phyloP scores from a whole-genome alignment of 1,140 invertebrate genomes.

The Drosophila melanogaster region DNA sequence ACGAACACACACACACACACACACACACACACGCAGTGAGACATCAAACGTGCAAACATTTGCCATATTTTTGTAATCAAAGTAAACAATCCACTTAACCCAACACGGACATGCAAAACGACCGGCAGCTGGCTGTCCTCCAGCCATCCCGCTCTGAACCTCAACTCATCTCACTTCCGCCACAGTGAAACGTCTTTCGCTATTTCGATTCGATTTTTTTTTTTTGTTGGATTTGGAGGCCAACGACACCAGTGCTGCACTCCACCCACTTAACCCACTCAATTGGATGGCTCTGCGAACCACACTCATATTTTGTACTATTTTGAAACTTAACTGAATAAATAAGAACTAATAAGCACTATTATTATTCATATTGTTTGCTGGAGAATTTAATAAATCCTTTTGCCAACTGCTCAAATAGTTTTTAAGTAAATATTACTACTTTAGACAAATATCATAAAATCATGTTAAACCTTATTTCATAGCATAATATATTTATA shows the following conservation, averaged over 20 bases:
- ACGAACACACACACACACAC: constrained; percentile 31
- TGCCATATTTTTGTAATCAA: constrained; percentile 82
- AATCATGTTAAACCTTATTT: too few species aligned
- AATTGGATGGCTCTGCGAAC: background rate
- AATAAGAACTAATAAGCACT: background rate
- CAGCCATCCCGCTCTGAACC: constrained; percentile 1
- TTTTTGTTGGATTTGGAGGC: constrained; percentile 39
- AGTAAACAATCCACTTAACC: constrained; percentile 81
- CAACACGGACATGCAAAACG: constrained; percentile 63
- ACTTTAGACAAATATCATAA: too few species aligned
- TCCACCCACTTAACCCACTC: constrained; percentile 20
- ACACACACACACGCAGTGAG: constrained; percentile 42
- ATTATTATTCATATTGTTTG: background rate
- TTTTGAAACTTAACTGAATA: background rate
- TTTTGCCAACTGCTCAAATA: too few species aligned
- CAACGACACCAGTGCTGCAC: constrained; percentile 47
- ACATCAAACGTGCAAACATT: constrained; percentile 77
- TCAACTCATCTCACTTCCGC: constrained; percentile 9
- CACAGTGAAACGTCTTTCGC: constrained; percentile 54
- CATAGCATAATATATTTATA: too few species aligned
- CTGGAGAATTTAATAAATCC: background rate
- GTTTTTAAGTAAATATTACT: background rate
- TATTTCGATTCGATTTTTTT: constrained; percentile 59
- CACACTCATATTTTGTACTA: background rate
- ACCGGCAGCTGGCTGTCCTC: constrained; percentile 41